Conservation (phyloP, 1,140 invertebrate species). For the Trichomalopsis sarcophagae region DNA sequence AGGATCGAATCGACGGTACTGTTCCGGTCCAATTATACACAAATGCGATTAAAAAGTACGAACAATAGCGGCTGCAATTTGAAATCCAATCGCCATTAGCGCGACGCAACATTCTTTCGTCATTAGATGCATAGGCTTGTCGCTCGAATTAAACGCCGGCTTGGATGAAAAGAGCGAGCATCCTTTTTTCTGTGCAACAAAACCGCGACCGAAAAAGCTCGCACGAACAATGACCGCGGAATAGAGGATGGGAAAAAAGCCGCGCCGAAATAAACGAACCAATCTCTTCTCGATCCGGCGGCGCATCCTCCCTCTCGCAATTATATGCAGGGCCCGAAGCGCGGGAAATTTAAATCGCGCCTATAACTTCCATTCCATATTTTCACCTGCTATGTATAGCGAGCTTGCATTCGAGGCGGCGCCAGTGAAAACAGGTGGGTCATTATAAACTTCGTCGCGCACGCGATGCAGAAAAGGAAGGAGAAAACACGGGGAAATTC, state of each 20-base stretch:
- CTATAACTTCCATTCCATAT: too few relatives aligned
- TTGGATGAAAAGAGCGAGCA: too few relatives aligned
- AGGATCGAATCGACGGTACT: background rate
- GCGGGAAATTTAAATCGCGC: conserved; percentile 16
- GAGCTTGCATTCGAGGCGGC: background rate
- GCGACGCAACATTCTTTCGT: too few relatives aligned
- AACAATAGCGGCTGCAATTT: background rate
- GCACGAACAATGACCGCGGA: too few relatives aligned
- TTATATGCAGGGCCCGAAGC: background rate
- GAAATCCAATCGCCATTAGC: background rate
- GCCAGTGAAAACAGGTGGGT: conserved; percentile 64
- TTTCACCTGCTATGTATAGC: background rate
- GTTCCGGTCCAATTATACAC: background rate
- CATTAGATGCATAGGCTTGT: too few relatives aligned
- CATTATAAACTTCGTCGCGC: conserved; percentile 60
- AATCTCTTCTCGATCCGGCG: too few relatives aligned
- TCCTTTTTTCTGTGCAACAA: too few relatives aligned
- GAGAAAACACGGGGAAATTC: conserved; percentile 46
- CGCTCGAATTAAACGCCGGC: too few relatives aligned
- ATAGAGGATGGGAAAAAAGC: background rate
- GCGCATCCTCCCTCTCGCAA: too few relatives aligned
- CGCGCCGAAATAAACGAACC: background rate
- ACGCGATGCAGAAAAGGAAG: background rate
- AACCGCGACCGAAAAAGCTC: too few relatives aligned
- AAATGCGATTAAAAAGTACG: background rate